Evolutionary conservation across 2,888 invertebrate genomes (phyloP), one percentile per base, ranked within the genome.

Genomic region (Heliconius aoede): DNA sequence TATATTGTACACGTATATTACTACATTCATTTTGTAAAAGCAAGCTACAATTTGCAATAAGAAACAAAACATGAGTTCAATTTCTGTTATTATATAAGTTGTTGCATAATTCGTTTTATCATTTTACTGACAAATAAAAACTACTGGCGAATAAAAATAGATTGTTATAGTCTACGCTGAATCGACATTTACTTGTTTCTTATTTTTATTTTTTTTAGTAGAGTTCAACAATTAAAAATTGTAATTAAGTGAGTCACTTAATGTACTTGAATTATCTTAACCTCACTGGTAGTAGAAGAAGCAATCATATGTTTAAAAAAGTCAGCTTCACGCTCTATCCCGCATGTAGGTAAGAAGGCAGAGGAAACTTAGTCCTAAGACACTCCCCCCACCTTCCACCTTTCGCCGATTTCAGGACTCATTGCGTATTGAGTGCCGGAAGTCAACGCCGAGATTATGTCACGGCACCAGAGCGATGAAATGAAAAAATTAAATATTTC

Each of bases 11-110:
- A 64, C n/a, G n/a, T 64, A 24, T 40, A 40, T 65, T 24, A 15
- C 3, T 40, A 40, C 26, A 24, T 24, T 65, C 15, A 36, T 40
- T 65, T 40, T 65, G 65, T 40, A 40, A 65, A 24, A 28, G 73
- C 62, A 64, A 72, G 40, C 58, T 67, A 73, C 67, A 30, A 65
- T 74, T 69, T 62, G 69, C 68, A 74, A 69, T 60, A 69, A 55
- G 26, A 61, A 71, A 73, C 65, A 26, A 72, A 28, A 74, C 73
- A 15, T 77, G 60, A 24, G 64, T 65, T 60, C 77, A 74, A 74
- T 77, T 74, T 77, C 36, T 73, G 46, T 69, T 73, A 36, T 74
- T 74, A 74, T 58, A 55, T 73, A 73, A 76, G 15, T 36, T 69
- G 32, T 74, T 77, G 40, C 60, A 51, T 71, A 77, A 77, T 55